phyloP scores from a whole-genome alignment of 2,888 invertebrate species.

The Xanthorhoe spadicearia region DNA sequence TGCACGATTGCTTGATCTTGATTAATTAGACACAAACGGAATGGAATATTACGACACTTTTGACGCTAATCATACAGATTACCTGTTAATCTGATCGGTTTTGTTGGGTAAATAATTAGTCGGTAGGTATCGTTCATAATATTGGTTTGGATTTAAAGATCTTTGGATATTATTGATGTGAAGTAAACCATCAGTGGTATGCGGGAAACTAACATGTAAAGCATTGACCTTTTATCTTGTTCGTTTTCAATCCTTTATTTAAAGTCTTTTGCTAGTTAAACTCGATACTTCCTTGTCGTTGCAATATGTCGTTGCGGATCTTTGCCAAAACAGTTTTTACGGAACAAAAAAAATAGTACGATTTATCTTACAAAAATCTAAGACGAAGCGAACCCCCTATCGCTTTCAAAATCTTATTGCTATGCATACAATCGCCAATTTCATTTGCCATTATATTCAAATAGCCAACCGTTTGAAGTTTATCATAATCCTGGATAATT shows the following conservation, averaged over 20 bases:
- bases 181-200: no score
- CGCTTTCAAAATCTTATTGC: constrained; percentile 26
- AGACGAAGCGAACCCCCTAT: constrained; percentile 6
- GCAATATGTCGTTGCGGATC: no score
- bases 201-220: no score
- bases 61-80: constrained; percentile 39
- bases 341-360: no score
- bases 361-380: neutral
- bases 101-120: constrained; percentile 17
- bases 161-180: no score
- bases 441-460: constrained; percentile 40
- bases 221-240: no score
- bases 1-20: constrained; percentile 73
- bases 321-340: neutral
- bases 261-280: no score
- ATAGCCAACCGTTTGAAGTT: constrained; percentile 44
- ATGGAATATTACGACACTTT: constrained; percentile 68
- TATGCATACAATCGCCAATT: constrained; percentile 37
- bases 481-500: constrained; percentile 61
- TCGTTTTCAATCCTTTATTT: no score
- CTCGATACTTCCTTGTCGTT: no score
- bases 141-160: no score
- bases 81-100: constrained; percentile 40
- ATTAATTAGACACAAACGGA: constrained; percentile 80
- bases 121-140: neutral